Conservation (phyloP, 2,113 vertebrate species). For the Thunnus maccoyii region DNA sequence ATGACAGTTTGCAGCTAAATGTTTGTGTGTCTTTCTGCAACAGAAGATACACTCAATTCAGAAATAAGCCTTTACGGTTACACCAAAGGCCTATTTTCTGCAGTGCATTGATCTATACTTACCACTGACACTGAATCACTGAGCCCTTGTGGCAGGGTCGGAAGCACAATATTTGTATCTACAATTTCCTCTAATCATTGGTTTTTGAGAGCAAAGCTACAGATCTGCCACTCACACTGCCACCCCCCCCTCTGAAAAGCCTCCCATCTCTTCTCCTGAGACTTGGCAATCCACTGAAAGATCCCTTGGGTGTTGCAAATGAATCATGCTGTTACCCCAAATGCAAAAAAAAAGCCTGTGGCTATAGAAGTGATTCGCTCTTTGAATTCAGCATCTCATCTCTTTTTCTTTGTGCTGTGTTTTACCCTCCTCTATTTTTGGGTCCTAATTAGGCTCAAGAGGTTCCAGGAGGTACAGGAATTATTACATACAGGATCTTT, state of each 20-base stretch:
- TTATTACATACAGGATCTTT: conserved; percentile 31
- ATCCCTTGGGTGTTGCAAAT: conserved; percentile 66
- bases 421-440: conserved; percentile 60
- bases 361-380: conserved; percentile 59
- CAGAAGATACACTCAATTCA: conserved; percentile 20
- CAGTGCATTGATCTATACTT: conserved; percentile 55
- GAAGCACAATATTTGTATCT: conserved; percentile 60
- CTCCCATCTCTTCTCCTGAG: conserved; percentile 56
- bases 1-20: background rate
- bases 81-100: conserved; percentile 39
- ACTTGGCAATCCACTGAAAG: conserved; percentile 47
- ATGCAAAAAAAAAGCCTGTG: conserved; percentile 57
- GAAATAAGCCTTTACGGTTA: conserved; percentile 29
- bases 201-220: conserved; percentile 56
- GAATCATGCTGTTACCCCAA: conserved; percentile 66
- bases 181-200: conserved; percentile 64
- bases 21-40: conserved; percentile 39
- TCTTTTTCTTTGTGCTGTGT: conserved; percentile 47
- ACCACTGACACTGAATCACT: conserved; percentile 32
- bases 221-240: conserved; percentile 55
- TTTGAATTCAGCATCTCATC: conserved; percentile 60
- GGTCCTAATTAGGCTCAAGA: conserved; percentile 76
- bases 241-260: conserved; percentile 30
- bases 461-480: conserved; percentile 49
- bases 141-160: conserved; percentile 46